Evolutionary conservation across 2,113 vertebrate genomes (phyloP).

Genomic region (Atlantisia rogersi): DNA sequence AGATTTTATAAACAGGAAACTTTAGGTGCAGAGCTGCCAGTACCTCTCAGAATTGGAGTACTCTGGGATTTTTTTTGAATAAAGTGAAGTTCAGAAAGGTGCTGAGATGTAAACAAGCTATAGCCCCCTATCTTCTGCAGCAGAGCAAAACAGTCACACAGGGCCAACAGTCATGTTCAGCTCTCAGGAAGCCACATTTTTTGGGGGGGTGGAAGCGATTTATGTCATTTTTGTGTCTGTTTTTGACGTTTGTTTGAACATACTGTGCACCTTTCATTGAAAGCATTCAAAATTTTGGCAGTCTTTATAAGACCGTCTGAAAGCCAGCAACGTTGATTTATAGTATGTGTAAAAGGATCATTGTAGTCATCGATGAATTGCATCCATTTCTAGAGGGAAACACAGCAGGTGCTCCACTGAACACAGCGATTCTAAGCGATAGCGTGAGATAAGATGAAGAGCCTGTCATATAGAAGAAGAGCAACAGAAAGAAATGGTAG

Average conservation of each 20-base stretch:
- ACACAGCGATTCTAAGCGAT: neutral
- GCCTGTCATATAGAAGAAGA: neutral
- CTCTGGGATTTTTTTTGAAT: neutral
- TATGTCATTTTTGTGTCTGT: neutral
- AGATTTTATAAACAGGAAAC: neutral
- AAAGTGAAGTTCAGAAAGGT: neutral
- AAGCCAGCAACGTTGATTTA: neutral
- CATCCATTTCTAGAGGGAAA: neutral
- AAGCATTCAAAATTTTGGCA: neutral
- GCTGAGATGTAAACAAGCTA: neutral
- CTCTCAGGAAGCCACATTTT: neutral
- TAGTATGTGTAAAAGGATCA: neutral
- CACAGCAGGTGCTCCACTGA: neutral
- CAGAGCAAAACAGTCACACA: neutral
- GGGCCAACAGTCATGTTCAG: neutral
- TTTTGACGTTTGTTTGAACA: neutral
- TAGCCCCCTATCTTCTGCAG: neutral
- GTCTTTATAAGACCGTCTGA: neutral
- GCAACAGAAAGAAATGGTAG: neutral
- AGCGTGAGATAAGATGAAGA: neutral
- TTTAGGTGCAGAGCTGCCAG: neutral
- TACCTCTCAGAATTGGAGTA: neutral
- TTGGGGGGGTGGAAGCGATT: neutral
- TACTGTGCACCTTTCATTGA: neutral
- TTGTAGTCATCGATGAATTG: neutral